Evolutionary conservation across 1,140 invertebrate species (phyloP), one percentile per base, ranked within the genome.

Genomic region (Dolichoris vasculosae): DNA sequence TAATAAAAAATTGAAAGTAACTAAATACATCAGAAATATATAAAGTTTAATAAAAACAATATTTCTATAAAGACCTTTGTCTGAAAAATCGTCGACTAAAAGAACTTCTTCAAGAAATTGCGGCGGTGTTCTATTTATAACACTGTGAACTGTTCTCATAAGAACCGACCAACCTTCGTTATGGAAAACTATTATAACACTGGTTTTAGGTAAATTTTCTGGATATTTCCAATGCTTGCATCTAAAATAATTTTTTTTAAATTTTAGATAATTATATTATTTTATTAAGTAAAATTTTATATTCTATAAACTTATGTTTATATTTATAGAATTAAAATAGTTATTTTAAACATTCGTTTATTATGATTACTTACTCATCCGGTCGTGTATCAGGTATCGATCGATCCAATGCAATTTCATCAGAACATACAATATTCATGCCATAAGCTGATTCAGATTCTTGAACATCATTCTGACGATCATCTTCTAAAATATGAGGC

Each of bases 221-320:
- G 98, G 97, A 93, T 99, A 99, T 89, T 99, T 95, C 99, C 99
- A 99, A 91, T 98, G 97, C 92, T 97, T 98, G 93, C 99, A 99
- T 92, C 96, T 97, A 88, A 46, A 89, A 71, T 83, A 86, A 32
- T 84, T 73, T 59, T 4, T 26, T 26, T 59, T 77, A 48, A 80
- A 8, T 32, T 64, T n/a, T 23, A 40, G 8, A 48, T 43, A 8
- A 64, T 26, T 51, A 15, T 55, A 76, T 73, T 30, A 59, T 11
- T 23, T 73, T 30, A 59, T 11, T 23, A 26, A 59, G 23, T 2
- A 23, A 59, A 26, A 26, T 59, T 59, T 26, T 59, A 59, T 26
- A 2, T 59, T 59, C n/a, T 59, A 4, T 59, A 59, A 4, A 9
- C 23, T 59, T 59, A 6, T 26, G 23, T 26, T 0, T 59, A 26